Base-by-base conservation (phyloP, 1,140 invertebrate species). In the Globodera ellingtonae region DNA sequence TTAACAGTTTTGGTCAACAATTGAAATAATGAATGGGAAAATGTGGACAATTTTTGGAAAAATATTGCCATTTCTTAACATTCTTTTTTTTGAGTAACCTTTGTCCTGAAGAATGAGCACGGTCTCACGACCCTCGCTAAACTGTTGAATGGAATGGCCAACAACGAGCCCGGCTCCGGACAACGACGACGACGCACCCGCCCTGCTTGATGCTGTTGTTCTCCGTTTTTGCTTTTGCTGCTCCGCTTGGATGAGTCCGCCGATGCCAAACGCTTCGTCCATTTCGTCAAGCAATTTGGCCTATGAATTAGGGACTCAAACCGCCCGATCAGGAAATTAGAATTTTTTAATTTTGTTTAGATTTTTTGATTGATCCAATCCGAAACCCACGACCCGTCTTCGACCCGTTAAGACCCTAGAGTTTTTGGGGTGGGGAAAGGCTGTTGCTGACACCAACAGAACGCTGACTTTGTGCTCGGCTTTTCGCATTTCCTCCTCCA, bases 61-160 rank as follows among this genome's bases (percentile, higher is more conserved):
- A 35, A 35, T 2, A 35, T 35, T 2, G 35, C 3, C 35, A 35
- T 35, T 35, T 35, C 35, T 35, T 35, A 35, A 35, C 35, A 35
- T 35, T 35, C 35, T 35, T 35, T 35, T 35, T 24, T 35, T 35
- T 35, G 35, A 2, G 1, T 59, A 73, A 86, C 92, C 94, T 90
- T 94, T 93, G 91, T 99, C 97, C 90, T 98, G 94, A 24, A 99
- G 91, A 0, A 97, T 98, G 79, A 99, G 91, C 82, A 99, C 93
- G 5, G 96, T 92, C 77, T 93, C 93, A 86, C 92, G 92, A 44
- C 95, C 96, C 90, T 97, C 96, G 13, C 91, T 91, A 90, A 99
- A 94, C 82, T 91, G 91, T 47, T 92, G 91, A 90, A 94, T 87
- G 86, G 93, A 92, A 90, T 98, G 97, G 81, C 95, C 93, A 0